Evolutionary conservation across 1,140 invertebrate species (phyloP).

Genomic region (Ladona fulva): DNA sequence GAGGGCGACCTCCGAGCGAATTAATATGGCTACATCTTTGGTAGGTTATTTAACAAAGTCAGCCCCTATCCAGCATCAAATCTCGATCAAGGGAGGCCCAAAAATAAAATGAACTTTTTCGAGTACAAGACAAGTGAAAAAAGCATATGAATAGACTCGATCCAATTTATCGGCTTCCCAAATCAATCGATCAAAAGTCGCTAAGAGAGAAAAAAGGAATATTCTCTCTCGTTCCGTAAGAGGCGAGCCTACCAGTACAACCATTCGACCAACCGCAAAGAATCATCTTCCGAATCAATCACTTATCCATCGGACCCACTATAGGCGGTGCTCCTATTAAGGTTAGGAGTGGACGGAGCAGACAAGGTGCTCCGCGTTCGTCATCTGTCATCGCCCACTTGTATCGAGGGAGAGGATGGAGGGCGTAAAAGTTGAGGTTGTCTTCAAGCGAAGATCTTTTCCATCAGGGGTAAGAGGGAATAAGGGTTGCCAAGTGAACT

Average conservation of each 20-base stretch:
- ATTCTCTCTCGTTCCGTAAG: background rate
- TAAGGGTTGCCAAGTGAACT: background rate
- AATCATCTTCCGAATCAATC: background rate
- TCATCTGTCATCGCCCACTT: background rate
- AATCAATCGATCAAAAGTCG: background rate
- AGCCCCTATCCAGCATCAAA: no score
- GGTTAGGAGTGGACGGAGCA: no score
- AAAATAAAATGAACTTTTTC: no score
- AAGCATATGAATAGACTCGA: background rate
- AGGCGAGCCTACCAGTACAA: background rate
- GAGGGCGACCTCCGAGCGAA: no score
- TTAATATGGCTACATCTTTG: no score
- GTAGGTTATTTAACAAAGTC: no score
- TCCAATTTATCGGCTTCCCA: constrained; percentile 1
- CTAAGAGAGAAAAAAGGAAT: background rate
- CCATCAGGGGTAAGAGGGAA: background rate
- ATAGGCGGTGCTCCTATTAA: background rate
- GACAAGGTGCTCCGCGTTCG: background rate
- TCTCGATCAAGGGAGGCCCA: no score
- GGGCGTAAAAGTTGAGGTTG: no score
- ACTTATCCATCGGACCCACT: background rate
- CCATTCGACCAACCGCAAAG: background rate
- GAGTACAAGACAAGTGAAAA: no score
- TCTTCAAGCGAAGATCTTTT: background rate
- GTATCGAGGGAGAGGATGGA: no score